These are phyloP conservation scores for Trichogramma pretiosum DNA, from an alignment of 1,140 invertebrate species.

Conservation along the genomic window DNA sequence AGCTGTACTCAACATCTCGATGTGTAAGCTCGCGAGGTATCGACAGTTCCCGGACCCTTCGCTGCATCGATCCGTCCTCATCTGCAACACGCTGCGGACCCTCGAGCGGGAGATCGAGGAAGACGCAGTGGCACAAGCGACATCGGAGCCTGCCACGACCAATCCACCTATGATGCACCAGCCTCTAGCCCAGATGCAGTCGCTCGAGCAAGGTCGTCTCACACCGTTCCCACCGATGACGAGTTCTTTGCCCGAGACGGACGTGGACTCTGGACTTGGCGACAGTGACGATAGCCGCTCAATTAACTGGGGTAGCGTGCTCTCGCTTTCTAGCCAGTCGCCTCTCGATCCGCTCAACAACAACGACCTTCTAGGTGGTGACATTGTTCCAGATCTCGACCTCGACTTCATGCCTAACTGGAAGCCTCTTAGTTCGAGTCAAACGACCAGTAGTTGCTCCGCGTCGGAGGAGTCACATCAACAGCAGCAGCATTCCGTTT, in stretches of 20 bases:
- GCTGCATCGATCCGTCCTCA: slow-evolving; percentile 83
- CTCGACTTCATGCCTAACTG: slow-evolving; percentile 55
- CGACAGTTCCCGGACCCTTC: slow-evolving; percentile 82
- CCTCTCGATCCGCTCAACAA: slow-evolving; percentile 76
- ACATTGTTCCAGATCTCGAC: slow-evolving; percentile 48
- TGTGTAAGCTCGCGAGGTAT: slow-evolving; percentile 83
- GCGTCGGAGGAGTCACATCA: slow-evolving; percentile 17
- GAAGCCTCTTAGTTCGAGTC: slow-evolving; percentile 43
- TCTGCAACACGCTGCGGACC: slow-evolving; percentile 85
- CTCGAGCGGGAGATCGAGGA: slow-evolving; percentile 85
- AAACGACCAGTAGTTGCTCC: slow-evolving; percentile 18
- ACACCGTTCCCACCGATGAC: slow-evolving; percentile 52
- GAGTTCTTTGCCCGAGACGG: slow-evolving; percentile 46
- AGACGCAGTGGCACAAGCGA: too few species aligned
- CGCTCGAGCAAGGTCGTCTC: slow-evolving; percentile 49
- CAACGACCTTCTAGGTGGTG: slow-evolving; percentile 57
- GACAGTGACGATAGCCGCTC: slow-evolving; percentile 66
- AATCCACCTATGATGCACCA: slow-evolving; percentile 38
- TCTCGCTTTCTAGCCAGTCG: slow-evolving; percentile 74
- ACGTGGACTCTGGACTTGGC: slow-evolving; percentile 66
- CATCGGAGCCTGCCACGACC: slow-evolving; percentile 40
- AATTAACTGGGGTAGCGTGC: slow-evolving; percentile 85
- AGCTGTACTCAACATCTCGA: slow-evolving; percentile 84
- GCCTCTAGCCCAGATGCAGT: slow-evolving; percentile 41
- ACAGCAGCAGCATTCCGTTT: slow-evolving; percentile 16